phyloP scores from a whole-genome alignment of 2,113 vertebrate species.

The Caranx melampygus region DNA sequence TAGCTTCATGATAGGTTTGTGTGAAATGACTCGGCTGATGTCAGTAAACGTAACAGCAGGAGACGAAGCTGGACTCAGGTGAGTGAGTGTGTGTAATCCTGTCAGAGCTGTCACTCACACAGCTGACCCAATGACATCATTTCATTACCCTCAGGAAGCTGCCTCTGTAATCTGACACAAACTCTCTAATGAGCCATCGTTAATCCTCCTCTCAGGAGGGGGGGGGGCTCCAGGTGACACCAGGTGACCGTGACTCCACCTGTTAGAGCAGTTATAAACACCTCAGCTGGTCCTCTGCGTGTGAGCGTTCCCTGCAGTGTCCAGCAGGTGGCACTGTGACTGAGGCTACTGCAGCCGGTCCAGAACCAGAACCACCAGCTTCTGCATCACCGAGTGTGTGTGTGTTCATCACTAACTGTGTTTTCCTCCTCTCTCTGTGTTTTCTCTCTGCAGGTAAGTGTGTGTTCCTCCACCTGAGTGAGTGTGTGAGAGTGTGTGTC shows the following conservation, averaged over 20 bases:
- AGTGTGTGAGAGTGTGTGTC: slow-evolving; percentile 18
- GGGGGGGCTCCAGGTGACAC: not conserved
- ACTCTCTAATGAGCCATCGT: slow-evolving; percentile 29
- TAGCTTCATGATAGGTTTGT: no score
- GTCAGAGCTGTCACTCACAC: slow-evolving; percentile 11
- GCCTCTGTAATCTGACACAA: slow-evolving; percentile 53
- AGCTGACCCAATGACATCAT: slow-evolving; percentile 59
- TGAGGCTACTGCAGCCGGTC: slow-evolving; percentile 32
- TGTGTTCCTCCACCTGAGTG: slow-evolving; percentile 34
- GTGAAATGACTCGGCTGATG: no score
- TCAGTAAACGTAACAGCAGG: no score
- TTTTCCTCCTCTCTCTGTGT: slow-evolving; percentile 15
- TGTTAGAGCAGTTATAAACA: not conserved
- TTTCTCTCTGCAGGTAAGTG: slow-evolving; percentile 73
- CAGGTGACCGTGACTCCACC: slow-evolving; percentile 14
- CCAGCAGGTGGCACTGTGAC: slow-evolving; percentile 78
- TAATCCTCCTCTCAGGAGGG: slow-evolving; percentile 10
- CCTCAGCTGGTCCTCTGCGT: no score
- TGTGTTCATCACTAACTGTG: slow-evolving; percentile 9
- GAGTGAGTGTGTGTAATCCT: slow-evolving; percentile 21
- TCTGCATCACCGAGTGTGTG: not conserved
- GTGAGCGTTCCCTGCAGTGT: not conserved
- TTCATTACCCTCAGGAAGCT: slow-evolving; percentile 49
- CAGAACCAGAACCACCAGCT: not conserved
- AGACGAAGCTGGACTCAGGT: no score